Evolutionary conservation across 1,140 invertebrate genomes (phyloP).

Genomic region (Xylocopa sonorina): DNA sequence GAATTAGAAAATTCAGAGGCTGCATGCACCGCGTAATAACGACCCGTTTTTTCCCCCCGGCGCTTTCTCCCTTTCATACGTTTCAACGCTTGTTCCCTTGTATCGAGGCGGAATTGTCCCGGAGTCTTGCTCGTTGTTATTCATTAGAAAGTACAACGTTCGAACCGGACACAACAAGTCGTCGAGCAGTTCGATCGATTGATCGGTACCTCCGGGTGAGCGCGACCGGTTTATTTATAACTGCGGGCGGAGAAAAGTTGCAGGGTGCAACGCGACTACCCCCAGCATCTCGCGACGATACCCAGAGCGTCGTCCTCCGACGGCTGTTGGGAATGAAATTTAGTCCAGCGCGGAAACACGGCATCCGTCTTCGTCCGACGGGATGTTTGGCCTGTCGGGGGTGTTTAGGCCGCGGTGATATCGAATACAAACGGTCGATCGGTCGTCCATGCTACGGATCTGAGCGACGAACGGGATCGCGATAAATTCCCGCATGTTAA

Average conservation of each 20-base stretch:
- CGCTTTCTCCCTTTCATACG: not conserved
- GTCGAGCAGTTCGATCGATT: conserved; percentile 12
- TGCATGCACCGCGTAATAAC: conserved; percentile 1
- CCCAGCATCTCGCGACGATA: conserved; percentile 16
- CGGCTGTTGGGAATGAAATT: conserved; percentile 44
- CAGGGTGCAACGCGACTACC: no score
- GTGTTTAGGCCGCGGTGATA: not conserved
- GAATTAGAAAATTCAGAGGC: not conserved
- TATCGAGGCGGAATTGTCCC: not conserved
- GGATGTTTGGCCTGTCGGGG: not conserved
- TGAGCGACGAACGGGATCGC: not conserved
- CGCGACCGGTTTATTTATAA: conserved; percentile 41
- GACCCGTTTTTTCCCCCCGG: not conserved
- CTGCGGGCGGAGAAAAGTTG: conserved; percentile 19
- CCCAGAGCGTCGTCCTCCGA: conserved; percentile 38
- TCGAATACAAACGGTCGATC: conserved; percentile 13
- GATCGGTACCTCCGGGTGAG: conserved; percentile 20
- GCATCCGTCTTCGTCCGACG: conserved; percentile 11
- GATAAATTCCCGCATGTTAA: conserved; percentile 44
- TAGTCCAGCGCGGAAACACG: not conserved
- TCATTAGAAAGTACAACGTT: not conserved
- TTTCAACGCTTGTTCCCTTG: not conserved
- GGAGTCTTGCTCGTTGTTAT: not conserved
- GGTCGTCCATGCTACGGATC: not conserved
- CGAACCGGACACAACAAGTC: not conserved